These are phyloP conservation scores for Archocentrus centrarchus DNA, from an alignment of 2,113 vertebrate species.

Conservation along the genomic window DNA sequence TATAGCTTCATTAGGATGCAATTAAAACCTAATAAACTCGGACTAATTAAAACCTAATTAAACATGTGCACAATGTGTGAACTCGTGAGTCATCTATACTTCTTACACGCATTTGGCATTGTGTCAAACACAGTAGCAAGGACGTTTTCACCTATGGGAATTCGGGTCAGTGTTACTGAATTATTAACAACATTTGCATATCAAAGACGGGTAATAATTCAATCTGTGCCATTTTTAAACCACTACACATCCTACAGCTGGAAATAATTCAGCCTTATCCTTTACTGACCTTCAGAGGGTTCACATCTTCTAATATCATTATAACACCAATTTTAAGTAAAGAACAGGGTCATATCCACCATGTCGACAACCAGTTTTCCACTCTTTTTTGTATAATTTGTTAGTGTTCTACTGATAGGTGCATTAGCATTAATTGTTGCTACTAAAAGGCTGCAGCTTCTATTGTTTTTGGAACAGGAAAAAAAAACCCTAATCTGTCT, in stretches of 20 bases:
- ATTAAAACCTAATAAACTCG: slow-evolving; percentile 28
- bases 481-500: neutral
- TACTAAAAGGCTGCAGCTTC: neutral
- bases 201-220: slow-evolving; percentile 9
- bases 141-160: neutral
- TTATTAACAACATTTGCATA: slow-evolving; percentile 31
- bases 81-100: neutral
- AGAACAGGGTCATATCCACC: accelerated
- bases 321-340: neutral
- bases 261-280: slow-evolving; percentile 17
- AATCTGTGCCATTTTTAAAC: neutral
- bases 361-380: neutral
- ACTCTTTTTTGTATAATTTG: neutral
- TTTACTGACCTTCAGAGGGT: neutral
- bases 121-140: neutral
- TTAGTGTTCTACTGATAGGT: neutral
- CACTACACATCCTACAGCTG: neutral
- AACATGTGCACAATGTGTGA: neutral
- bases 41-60: slow-evolving; percentile 20
- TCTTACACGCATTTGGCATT: neutral
- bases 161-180: slow-evolving; percentile 14
- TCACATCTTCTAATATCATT: neutral
- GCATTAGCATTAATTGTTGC: neutral
- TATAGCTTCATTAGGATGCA: slow-evolving; percentile 23
- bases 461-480: slow-evolving; percentile 14